Conservation (phyloP, 2,113 vertebrate genomes). For the Rhinoderma darwinii region DNA sequence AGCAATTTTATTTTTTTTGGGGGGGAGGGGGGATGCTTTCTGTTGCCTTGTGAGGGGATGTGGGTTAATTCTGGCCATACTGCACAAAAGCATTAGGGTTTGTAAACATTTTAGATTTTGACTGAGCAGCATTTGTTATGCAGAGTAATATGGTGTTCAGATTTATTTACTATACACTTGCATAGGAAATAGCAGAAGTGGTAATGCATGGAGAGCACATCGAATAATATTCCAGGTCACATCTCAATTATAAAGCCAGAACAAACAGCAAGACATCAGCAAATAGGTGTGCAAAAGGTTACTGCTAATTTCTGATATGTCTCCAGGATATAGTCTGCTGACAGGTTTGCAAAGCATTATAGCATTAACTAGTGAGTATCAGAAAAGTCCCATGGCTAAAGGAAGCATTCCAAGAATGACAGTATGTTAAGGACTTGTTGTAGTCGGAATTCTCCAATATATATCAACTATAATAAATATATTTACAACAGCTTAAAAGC, state of each 20-base stretch:
- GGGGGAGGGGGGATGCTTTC: no score
- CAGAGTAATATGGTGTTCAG: background rate
- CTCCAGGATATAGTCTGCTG: background rate
- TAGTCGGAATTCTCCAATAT: no score
- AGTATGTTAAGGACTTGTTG: background rate
- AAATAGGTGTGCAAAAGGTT: background rate
- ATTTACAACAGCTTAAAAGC: no score
- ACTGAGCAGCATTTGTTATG: background rate
- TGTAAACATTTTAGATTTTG: background rate
- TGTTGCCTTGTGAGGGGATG: no score
- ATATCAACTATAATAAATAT: no score
- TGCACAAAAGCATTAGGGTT: no score
- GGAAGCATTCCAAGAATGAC: background rate
- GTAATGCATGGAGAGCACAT: background rate
- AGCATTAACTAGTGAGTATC: background rate
- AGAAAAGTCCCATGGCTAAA: background rate
- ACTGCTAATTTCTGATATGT: background rate
- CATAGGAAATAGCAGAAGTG: background rate
- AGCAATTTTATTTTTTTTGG: no score
- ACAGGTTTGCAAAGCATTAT: background rate
- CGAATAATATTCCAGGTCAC: background rate
- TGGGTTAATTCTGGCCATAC: no score
- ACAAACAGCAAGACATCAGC: background rate
- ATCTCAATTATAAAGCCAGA: background rate
- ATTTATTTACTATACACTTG: background rate